Evolutionary conservation across 2,888 invertebrate species (phyloP).

Genomic region (Aricia artaxerxes): DNA sequence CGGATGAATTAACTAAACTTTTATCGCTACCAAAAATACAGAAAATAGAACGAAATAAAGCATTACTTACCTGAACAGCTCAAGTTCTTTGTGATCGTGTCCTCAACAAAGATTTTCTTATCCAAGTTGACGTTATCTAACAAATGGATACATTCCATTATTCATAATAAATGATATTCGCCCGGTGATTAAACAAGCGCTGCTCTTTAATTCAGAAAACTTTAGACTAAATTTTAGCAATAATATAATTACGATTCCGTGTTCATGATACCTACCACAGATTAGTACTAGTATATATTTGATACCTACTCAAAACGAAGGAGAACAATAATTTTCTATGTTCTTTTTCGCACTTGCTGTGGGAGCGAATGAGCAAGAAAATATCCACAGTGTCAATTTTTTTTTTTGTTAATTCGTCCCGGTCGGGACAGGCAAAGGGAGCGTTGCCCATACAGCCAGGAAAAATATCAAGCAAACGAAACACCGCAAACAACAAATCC

Average conservation of each 20-base stretch:
- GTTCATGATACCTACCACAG: slow-evolving; percentile 36
- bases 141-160: slow-evolving; percentile 86
- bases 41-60: slow-evolving; percentile 45
- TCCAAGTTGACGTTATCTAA: slow-evolving; percentile 83
- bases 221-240: slow-evolving; percentile 50
- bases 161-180: slow-evolving; percentile 61
- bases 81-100: slow-evolving; percentile 82
- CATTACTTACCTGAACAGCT: slow-evolving; percentile 82
- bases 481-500: slow-evolving; percentile 47
- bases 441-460: too few relatives aligned
- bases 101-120: slow-evolving; percentile 71
- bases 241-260: slow-evolving; percentile 40
- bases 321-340: slow-evolving; percentile 48
- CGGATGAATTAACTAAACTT: slow-evolving; percentile 32
- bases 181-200: slow-evolving; percentile 50
- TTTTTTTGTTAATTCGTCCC: too few relatives aligned
- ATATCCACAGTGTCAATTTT: slow-evolving; percentile 38
- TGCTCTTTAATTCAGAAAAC: slow-evolving; percentile 57
- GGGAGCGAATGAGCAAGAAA: slow-evolving; percentile 47
- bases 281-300: too few relatives aligned
- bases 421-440: too few relatives aligned
- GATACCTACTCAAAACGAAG: slow-evolving; percentile 47
- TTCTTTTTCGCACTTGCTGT: slow-evolving; percentile 49
- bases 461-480: slow-evolving; percentile 49
- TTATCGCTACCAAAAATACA: slow-evolving; percentile 37